A percentile compares a stretch with the other conserved stretches of the same genome.
Conservation (phyloP, 2,888 invertebrate species). For the Uropetala carovei region DNA sequence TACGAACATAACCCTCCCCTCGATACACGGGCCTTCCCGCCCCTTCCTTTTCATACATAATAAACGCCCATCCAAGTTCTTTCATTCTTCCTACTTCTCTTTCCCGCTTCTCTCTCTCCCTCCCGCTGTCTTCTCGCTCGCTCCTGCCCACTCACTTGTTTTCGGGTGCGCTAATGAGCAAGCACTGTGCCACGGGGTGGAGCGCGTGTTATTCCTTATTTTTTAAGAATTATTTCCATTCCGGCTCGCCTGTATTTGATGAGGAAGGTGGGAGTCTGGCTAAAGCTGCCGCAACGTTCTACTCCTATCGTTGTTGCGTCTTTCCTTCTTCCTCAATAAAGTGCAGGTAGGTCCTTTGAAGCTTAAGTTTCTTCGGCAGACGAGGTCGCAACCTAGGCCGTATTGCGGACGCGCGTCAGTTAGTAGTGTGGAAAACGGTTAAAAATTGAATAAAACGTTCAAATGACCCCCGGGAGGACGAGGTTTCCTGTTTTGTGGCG, state of each 20-base stretch:
- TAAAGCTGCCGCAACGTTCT: background rate
- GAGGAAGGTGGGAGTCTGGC: background rate
- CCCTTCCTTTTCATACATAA: constrained; percentile 59
- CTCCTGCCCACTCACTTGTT: constrained; percentile 55
- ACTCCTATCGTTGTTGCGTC: background rate
- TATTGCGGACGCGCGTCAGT: too few relatives aligned
- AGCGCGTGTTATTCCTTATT: constrained; percentile 20
- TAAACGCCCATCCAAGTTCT: constrained; percentile 59
- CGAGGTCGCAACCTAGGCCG: background rate
- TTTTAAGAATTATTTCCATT: background rate
- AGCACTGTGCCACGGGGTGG: constrained; percentile 52
- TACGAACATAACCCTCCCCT: constrained; percentile 1
- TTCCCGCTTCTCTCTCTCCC: background rate
- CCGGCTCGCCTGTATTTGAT: background rate
- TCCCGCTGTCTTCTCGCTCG: background rate
- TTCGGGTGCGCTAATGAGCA: constrained; percentile 62
- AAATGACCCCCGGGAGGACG: too few relatives aligned
- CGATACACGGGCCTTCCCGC: background rate
- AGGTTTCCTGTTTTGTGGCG: too few relatives aligned
- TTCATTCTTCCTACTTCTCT: constrained; percentile 36
- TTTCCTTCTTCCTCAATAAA: background rate
- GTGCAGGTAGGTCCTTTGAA: background rate
- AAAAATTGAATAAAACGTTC: too few relatives aligned
- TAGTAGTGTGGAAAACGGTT: too few relatives aligned
- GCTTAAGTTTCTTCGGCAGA: background rate